Evolutionary conservation across 2,888 invertebrate genomes (phyloP).

Genomic region (Orthonevra nobilis): DNA sequence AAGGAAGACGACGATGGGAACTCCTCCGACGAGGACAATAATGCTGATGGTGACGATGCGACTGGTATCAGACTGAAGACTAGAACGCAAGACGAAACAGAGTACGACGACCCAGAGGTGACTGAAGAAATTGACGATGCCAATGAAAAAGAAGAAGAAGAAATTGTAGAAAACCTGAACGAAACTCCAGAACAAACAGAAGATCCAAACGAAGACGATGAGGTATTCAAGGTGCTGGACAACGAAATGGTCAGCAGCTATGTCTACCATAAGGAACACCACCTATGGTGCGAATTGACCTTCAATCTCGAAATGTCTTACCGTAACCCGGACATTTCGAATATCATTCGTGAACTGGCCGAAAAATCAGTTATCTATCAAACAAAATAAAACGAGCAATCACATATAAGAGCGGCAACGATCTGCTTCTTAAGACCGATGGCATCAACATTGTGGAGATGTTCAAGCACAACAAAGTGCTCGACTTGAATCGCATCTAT

Average conservation of each 20-base stretch:
- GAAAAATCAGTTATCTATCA: slow-evolving; percentile 88
- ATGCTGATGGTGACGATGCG: slow-evolving; percentile 78
- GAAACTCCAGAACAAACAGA: slow-evolving; percentile 15
- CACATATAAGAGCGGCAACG: slow-evolving; percentile 85
- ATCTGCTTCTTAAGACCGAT: slow-evolving; percentile 92
- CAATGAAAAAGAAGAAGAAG: slow-evolving; percentile 73
- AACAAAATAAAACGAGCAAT: slow-evolving; percentile 93
- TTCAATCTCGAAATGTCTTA: slow-evolving; percentile 85
- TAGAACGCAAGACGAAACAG: slow-evolving; percentile 83
- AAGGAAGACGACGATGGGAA: slow-evolving; percentile 80
- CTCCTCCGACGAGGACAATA: slow-evolving; percentile 76
- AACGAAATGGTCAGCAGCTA: slow-evolving; percentile 82
- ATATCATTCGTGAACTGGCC: slow-evolving; percentile 86
- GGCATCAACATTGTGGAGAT: slow-evolving; percentile 97
- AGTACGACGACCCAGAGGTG: slow-evolving; percentile 85
- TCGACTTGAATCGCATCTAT: slow-evolving; percentile 91
- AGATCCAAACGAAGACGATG: slow-evolving; percentile 75
- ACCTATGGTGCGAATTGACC: slow-evolving; percentile 92
- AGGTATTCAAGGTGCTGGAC: slow-evolving; percentile 74
- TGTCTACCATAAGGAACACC: slow-evolving; percentile 87
- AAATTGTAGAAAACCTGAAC: slow-evolving; percentile 71
- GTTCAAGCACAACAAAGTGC: slow-evolving; percentile 88
- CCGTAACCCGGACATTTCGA: slow-evolving; percentile 88
- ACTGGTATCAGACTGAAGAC: slow-evolving; percentile 81
- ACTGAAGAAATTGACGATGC: slow-evolving; percentile 81